A percentile compares a stretch with the other conserved stretches of the same genome.
These are phyloP conservation scores for Calliphora vicina DNA, from an alignment of 1,140 invertebrate genomes.

Conservation along the genomic window DNA sequence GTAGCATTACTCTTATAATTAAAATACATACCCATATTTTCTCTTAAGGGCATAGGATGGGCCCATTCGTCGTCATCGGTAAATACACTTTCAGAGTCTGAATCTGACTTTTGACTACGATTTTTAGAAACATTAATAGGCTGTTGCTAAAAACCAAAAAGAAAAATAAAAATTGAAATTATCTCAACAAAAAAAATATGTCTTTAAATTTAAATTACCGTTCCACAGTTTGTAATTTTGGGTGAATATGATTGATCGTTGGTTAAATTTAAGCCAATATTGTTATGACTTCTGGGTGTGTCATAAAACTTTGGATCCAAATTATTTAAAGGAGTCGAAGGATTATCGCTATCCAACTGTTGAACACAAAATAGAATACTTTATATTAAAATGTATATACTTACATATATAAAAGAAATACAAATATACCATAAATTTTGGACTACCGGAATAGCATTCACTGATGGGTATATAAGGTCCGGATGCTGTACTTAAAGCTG, in stretches of 20 bases:
- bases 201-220: slow-evolving; percentile 35
- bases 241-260: slow-evolving; percentile 62
- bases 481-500: slow-evolving; percentile 70
- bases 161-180: background rate
- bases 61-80: slow-evolving; percentile 69
- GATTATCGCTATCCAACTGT: slow-evolving; percentile 47
- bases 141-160: slow-evolving; percentile 47
- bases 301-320: slow-evolving; percentile 67
- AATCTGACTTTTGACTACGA: slow-evolving; percentile 63
- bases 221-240: slow-evolving; percentile 59
- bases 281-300: slow-evolving; percentile 64
- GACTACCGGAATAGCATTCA: slow-evolving; percentile 87
- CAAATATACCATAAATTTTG: slow-evolving; percentile 53
- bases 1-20: no score
- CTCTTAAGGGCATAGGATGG: slow-evolving; percentile 57
- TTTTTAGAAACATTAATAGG: slow-evolving; percentile 43
- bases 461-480: slow-evolving; percentile 85
- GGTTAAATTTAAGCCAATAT: slow-evolving; percentile 61
- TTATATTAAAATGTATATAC: background rate
- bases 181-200: background rate
- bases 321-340: slow-evolving; percentile 57
- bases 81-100: slow-evolving; percentile 69
- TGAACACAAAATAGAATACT: slow-evolving; percentile 14
- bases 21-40: slow-evolving; percentile 58
- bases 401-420: background rate